Conservation (phyloP, 92 coral and sea anemone species). For the Epizoanthus illoricatus region DNA sequence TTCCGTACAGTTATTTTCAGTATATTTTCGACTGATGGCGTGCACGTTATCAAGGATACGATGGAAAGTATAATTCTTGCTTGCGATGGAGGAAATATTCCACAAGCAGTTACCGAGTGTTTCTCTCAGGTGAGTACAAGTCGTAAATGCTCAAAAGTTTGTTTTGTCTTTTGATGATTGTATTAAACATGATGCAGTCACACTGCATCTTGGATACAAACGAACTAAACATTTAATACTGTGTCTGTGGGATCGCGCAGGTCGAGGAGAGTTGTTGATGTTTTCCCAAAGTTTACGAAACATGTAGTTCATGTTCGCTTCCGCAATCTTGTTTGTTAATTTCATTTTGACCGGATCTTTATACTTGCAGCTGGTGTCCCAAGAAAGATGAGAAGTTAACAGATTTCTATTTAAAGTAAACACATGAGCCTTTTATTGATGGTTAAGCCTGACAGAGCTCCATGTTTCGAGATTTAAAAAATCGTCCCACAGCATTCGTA, state of each 20-base stretch:
- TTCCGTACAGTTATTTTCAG: conserved; percentile 27
- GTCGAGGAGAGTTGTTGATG: neutral
- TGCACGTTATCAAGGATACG: conserved; percentile 72
- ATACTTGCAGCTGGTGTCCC: neutral
- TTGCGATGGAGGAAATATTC: conserved; percentile 91
- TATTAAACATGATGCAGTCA: neutral
- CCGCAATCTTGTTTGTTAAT: neutral
- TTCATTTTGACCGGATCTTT: neutral
- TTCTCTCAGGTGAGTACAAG: conserved; percentile 70
- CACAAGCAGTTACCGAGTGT: conserved; percentile 74
- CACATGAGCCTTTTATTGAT: neutral
- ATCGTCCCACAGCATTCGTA: no score
- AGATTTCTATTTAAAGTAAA: neutral
- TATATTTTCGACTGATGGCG: conserved; percentile 54
- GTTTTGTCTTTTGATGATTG: neutral
- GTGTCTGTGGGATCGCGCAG: no score
- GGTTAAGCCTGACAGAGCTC: no score
- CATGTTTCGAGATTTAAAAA: no score
- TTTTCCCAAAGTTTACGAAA: neutral
- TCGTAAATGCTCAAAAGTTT: neutral
- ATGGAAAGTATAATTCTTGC: conserved; percentile 86
- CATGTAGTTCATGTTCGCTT: neutral
- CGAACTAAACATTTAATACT: no score
- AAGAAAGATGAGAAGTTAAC: neutral
- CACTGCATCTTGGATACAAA: neutral